phyloP scores from a whole-genome alignment of 2,797 vertebrate genomes.

The Psittacula derbiana region DNA sequence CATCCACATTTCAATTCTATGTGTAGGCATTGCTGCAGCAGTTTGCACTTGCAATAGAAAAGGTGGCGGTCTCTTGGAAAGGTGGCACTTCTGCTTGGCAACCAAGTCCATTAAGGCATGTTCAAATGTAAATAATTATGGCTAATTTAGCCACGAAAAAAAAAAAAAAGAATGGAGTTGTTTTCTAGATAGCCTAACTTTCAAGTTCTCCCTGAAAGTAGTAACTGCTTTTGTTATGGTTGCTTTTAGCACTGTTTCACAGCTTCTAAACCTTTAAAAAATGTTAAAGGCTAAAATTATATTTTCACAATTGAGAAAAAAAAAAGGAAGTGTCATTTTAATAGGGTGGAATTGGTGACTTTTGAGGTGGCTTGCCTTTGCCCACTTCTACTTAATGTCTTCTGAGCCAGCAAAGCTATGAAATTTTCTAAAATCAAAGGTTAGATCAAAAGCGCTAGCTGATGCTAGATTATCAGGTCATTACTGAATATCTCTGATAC shows the following conservation, averaged over 20 bases:
- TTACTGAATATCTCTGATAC: background rate
- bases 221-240: background rate
- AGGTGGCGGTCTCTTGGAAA: background rate
- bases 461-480: constrained; percentile 2
- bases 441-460: constrained; percentile 36
- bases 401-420: background rate
- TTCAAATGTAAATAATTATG: constrained; percentile 28
- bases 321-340: constrained; percentile 18
- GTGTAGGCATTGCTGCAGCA: background rate
- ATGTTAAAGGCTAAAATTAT: background rate
- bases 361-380: background rate
- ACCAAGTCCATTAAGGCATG: background rate
- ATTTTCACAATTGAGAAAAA: background rate
- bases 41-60: background rate
- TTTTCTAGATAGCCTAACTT: background rate
- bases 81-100: background rate
- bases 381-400: background rate
- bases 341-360: background rate
- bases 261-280: background rate
- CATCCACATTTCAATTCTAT: background rate
- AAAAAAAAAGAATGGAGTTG: background rate
- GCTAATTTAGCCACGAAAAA: background rate
- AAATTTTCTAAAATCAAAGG: constrained; percentile 14
- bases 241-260: background rate
- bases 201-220: background rate